These are phyloP conservation scores for Phyllostomus hastatus DNA, from an alignment of 2,113 vertebrate genomes.

Conservation along the genomic window DNA sequence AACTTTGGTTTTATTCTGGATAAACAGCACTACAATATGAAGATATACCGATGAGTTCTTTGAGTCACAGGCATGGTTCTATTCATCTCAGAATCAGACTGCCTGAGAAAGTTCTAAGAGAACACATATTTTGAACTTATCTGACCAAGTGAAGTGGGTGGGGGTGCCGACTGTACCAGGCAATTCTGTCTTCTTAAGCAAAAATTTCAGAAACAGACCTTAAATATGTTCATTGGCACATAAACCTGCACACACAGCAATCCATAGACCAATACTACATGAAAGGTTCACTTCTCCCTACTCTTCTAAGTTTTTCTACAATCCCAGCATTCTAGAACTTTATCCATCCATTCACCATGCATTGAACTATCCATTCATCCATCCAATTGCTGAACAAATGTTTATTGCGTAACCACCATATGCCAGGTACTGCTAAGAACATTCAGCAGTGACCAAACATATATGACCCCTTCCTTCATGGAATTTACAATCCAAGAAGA, in stretches of 20 bases:
- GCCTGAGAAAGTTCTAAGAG: neutral
- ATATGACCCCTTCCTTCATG: neutral
- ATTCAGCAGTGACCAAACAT: neutral
- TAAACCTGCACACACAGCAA: neutral
- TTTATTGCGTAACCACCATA: neutral
- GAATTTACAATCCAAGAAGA: neutral
- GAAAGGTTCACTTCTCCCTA: neutral
- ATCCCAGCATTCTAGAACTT: neutral
- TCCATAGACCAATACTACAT: neutral
- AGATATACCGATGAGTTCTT: neutral
- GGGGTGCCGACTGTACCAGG: neutral
- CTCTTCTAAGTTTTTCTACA: neutral
- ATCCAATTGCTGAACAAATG: neutral
- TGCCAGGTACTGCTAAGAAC: neutral
- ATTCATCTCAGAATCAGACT: constrained; percentile 30
- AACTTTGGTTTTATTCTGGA: neutral
- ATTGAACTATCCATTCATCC: too few species aligned
- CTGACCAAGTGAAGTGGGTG: neutral
- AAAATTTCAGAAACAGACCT: neutral
- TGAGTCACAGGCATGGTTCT: neutral
- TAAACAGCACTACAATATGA: neutral
- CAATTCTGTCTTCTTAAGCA: neutral
- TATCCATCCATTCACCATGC: neutral
- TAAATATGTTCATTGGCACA: neutral
- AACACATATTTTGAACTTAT: neutral